These are phyloP conservation scores for Drosophila navojoa DNA, from an alignment of 1,140 invertebrate species.

Conservation along the genomic window DNA sequence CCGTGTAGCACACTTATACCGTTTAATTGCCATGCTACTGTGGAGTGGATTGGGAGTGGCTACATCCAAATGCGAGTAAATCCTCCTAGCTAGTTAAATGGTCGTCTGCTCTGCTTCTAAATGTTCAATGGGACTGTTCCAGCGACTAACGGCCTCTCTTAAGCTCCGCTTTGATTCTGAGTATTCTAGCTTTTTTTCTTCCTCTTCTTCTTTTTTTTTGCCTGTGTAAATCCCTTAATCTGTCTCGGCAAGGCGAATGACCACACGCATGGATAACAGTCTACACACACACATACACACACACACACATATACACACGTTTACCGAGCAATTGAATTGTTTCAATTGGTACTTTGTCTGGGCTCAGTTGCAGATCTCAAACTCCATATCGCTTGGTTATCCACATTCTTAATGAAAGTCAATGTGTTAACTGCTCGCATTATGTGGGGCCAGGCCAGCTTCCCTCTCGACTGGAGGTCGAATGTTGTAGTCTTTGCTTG, in stretches of 20 bases:
- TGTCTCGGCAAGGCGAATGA: conserved; percentile 63
- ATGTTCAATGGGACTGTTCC: conserved; percentile 34
- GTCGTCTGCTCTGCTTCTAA: conserved; percentile 54
- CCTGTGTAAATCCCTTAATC: conserved; percentile 70
- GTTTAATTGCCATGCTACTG: conserved; percentile 54
- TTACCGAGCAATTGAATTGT: conserved; percentile 73
- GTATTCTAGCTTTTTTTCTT: not conserved
- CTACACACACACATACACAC: conserved; percentile 42
- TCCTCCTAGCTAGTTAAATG: conserved; percentile 48
- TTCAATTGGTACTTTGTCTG: conserved; percentile 70
- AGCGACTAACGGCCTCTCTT: conserved; percentile 20
- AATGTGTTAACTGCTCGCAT: conserved; percentile 42
- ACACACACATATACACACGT: conserved; percentile 4
- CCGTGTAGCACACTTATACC: conserved; percentile 40
- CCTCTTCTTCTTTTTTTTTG: conserved; percentile 23
- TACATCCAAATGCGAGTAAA: not conserved
- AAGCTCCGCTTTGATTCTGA: conserved; percentile 18
- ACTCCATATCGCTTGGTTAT: conserved; percentile 34
- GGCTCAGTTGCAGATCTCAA: conserved; percentile 34
- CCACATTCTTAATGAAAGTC: conserved; percentile 72
- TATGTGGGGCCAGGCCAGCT: not conserved
- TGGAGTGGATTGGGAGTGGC: conserved; percentile 27
- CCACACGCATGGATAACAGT: conserved; percentile 52
- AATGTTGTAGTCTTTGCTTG: conserved; percentile 27
- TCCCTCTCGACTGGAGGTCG: conserved; percentile 24